Base-by-base conservation (phyloP, 2,113 vertebrate species). In the Ciconia stormi region DNA sequence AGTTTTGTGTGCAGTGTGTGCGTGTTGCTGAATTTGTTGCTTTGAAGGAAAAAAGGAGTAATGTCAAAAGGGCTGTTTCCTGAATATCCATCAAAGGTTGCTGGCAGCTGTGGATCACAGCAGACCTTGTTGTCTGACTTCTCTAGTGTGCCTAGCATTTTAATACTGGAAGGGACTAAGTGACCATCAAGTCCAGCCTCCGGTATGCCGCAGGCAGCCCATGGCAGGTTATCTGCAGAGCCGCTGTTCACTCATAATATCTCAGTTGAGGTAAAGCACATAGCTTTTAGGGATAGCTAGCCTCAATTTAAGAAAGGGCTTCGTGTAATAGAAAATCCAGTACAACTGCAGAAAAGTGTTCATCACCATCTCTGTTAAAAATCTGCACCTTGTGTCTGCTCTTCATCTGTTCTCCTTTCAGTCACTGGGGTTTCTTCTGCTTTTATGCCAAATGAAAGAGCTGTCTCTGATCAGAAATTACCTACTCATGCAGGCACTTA, bases 401-500 rank as follows among this genome's bases (percentile, higher is more conserved):
- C 52, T 85, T 95, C 78, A 26, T 90, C 87, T 88, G 11, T 67
- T 94, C 58, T 67, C 25, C 84, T 82, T 88, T 77, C 56, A 77
- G 40, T 65, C 13, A 3, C 74, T 38, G 76, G 40, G 27, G 16
- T 78, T 95, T 82, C 61, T 95, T 56, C 42, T 61, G 66, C 65
- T 90, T 80, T 95, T 80, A 70, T 77, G 53, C 53, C 25, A 34
- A 93, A 79, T 52, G 47, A 72, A 88, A 93, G 74, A 90, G 70
- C 66, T 90, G 63, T 63, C 84, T 94, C 81, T 82, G 77, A 95
- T 93, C 65, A 91, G 90, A 86, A 96, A 92, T 96, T 85, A 88
- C 79, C 92, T 77, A 22, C 62, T 88, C 58, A 34, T 38, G 38
- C 47, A 61, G 84, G 36, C 58, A 69, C 50, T 91, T 85, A 36